Percentiles rank a stretch among this genome's conserved stretches.
These are phyloP conservation scores for Epinephelus moara DNA, from an alignment of 2,113 vertebrate genomes.

Conservation along the genomic window DNA sequence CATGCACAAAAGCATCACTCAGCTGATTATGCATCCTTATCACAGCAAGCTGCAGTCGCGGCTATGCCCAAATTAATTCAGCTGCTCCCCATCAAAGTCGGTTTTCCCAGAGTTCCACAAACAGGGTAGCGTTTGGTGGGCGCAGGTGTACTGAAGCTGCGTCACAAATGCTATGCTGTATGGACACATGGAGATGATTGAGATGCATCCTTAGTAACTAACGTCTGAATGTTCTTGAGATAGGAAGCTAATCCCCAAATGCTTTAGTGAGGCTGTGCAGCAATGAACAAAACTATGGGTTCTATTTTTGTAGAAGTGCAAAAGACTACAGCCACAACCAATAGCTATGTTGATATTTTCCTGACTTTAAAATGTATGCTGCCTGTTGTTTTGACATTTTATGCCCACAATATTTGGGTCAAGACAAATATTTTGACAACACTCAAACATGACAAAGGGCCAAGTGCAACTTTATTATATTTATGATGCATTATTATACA, in stretches of 20 bases:
- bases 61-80: background rate
- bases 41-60: background rate
- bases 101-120: background rate
- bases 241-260: background rate
- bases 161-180: background rate
- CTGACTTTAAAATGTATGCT: conserved; percentile 7
- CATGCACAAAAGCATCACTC: background rate
- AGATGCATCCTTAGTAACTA: background rate
- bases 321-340: background rate
- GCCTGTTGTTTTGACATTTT: too few species aligned
- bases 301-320: background rate
- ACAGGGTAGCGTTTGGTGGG: background rate
- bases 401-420: too few species aligned
- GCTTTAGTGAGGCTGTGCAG: background rate
- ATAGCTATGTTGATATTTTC: background rate
- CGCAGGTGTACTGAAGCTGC: background rate
- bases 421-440: too few species aligned
- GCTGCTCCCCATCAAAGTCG: background rate
- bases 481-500: too few species aligned
- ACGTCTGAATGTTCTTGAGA: background rate
- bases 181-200: background rate
- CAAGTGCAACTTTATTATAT: too few species aligned
- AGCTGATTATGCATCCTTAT: background rate
- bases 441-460: too few species aligned
- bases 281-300: background rate